A percentile compares a stretch with the other conserved stretches of the same genome.
Conservation (phyloP, 2,113 vertebrate species). For the Sylvia atricapilla region DNA sequence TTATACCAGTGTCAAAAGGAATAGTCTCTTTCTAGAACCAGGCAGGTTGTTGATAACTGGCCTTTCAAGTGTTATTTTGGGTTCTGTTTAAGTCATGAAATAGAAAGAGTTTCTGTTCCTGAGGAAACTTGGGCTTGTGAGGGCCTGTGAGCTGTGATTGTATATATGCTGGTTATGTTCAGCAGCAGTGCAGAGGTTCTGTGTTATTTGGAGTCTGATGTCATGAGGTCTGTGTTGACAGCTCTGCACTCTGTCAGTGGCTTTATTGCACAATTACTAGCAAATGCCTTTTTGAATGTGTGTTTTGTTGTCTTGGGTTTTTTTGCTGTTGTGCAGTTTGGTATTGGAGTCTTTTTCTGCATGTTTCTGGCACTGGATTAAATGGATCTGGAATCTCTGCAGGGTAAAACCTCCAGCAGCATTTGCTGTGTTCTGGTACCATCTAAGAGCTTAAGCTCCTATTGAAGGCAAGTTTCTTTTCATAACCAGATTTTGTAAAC, state of each 20-base stretch:
- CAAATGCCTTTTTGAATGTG: not conserved
- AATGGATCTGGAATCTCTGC: not conserved
- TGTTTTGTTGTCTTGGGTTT: not conserved
- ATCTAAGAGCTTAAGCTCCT: not conserved
- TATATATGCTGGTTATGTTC: not conserved
- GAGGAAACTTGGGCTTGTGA: not conserved
- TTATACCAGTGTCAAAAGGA: not conserved
- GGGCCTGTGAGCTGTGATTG: not conserved
- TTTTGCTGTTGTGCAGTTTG: not conserved
- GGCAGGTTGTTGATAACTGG: not conserved
- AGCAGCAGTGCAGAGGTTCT: not conserved
- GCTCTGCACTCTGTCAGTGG: not conserved
- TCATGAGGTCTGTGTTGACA: fast-evolving
- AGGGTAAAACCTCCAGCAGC: not conserved
- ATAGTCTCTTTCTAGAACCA: not conserved
- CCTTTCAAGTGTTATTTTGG: not conserved
- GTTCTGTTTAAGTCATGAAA: not conserved
- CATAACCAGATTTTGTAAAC: not conserved
- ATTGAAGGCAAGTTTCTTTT: not conserved
- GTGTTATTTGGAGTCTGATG: not conserved
- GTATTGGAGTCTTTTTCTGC: not conserved
- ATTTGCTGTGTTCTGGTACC: not conserved
- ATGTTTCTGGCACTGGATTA: not conserved
- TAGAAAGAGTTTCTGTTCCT: not conserved
- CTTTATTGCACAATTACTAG: not conserved